Conservation (phyloP, 92 coral and sea anemone species). For the Paramuricea clavata region DNA sequence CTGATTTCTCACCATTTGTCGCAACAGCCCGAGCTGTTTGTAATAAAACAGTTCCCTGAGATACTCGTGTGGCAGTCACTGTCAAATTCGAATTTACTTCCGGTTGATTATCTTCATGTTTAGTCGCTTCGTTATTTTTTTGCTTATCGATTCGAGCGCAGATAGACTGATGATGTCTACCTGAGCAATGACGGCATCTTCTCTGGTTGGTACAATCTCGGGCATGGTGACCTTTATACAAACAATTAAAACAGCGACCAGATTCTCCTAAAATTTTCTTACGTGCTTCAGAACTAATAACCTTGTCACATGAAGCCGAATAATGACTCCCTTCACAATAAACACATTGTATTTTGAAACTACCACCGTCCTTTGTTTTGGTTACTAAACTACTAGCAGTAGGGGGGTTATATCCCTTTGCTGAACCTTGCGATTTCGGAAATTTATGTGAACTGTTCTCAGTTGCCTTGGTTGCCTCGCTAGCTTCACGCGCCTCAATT, state of each 20-base stretch:
- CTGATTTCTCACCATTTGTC: slow-evolving; percentile 27
- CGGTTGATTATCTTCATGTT: no score
- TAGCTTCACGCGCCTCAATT: slow-evolving; percentile 33
- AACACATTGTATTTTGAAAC: no score
- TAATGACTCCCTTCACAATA: slow-evolving; percentile 32
- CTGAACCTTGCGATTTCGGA: no score
- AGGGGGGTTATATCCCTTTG: no score
- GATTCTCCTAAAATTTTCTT: not conserved
- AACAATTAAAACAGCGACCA: slow-evolving; percentile 44
- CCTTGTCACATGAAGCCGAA: slow-evolving; percentile 51
- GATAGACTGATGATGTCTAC: slow-evolving; percentile 56
- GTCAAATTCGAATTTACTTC: no score
- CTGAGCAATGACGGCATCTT: slow-evolving; percentile 35
- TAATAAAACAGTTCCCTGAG: slow-evolving; percentile 30
- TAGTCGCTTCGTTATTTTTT: no score
- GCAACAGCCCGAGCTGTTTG: slow-evolving; percentile 77
- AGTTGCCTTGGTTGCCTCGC: slow-evolving; percentile 10
- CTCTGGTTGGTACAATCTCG: slow-evolving; percentile 25
- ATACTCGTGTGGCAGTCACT: slow-evolving; percentile 4
- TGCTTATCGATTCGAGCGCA: no score
- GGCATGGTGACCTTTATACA: slow-evolving; percentile 24
- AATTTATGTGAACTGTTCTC: no score
- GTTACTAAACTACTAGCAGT: no score
- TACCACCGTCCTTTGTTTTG: no score
- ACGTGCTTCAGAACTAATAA: slow-evolving; percentile 15